A percentile compares a stretch with the other conserved stretches of the same genome.
These are phyloP conservation scores for Trimorus sp. DNA, from an alignment of 2,888 invertebrate species.

Conservation along the genomic window DNA sequence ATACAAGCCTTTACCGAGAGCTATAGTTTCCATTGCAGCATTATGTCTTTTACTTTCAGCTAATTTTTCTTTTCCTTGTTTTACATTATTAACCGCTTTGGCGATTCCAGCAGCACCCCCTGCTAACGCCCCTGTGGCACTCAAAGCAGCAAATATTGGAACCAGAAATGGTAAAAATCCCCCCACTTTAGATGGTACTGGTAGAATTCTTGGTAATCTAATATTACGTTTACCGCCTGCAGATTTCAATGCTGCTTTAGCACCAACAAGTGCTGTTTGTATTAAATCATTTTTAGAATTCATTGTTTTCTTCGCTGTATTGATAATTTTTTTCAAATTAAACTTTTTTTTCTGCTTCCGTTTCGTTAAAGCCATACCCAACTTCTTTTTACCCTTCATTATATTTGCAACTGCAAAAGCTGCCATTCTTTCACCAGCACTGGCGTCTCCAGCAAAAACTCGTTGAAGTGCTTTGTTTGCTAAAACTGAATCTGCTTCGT, in stretches of 20 bases:
- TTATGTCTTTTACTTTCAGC: neutral
- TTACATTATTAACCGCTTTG: no score
- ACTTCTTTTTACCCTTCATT: conserved; percentile 19
- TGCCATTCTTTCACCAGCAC: conserved; percentile 1
- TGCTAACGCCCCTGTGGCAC: neutral
- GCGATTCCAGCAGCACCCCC: neutral
- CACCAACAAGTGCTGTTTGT: no score
- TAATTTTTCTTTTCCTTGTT: neutral
- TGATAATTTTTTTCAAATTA: neutral
- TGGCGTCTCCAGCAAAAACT: conserved; percentile 21
- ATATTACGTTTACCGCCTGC: neutral
- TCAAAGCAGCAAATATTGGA: neutral
- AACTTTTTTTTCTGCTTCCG: conserved; percentile 4
- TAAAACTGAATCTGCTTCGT: conserved; percentile 15
- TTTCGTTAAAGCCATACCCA: conserved; percentile 20
- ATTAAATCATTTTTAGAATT: no score
- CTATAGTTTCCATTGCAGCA: neutral
- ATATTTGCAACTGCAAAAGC: conserved; percentile 21
- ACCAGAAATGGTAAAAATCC: conserved; percentile 1
- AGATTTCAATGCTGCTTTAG: neutral
- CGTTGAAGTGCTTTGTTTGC: neutral
- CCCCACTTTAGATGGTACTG: neutral
- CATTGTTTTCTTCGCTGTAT: neutral
- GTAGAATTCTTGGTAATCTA: neutral
- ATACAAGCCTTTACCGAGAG: neutral